These are phyloP conservation scores for Prionchulus punctatus DNA, from an alignment of 2,888 invertebrate species.

Conservation along the genomic window DNA sequence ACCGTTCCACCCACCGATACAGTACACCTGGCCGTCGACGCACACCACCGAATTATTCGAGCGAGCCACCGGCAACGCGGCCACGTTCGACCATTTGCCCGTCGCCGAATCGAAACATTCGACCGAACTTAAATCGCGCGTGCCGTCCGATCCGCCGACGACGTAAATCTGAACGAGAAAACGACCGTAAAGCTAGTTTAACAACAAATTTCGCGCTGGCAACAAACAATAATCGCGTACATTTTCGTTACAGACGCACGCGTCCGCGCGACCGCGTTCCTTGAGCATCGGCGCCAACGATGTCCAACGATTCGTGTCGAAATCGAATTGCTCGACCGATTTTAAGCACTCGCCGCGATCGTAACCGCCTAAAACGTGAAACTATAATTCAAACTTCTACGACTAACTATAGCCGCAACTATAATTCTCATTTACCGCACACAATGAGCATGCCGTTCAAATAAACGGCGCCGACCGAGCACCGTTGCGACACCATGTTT, in stretches of 20 bases:
- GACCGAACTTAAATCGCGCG: conserved; percentile 55
- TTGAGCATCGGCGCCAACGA: conserved; percentile 52
- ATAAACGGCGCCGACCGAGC: conserved; percentile 58
- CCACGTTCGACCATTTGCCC: conserved; percentile 39
- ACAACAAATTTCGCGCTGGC: neutral
- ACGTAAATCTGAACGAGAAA: conserved; percentile 35
- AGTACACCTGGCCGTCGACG: conserved; percentile 47
- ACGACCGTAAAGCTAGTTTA: neutral
- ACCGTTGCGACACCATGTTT: conserved; percentile 51
- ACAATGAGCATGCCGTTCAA: conserved; percentile 54
- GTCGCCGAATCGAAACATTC: conserved; percentile 46
- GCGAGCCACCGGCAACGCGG: conserved; percentile 34
- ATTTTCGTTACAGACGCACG: conserved; percentile 49
- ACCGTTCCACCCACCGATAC: conserved; percentile 64
- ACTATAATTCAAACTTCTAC: too few species aligned
- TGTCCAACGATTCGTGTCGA: conserved; percentile 52
- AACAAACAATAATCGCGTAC: too few species aligned
- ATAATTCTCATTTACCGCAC: conserved; percentile 56
- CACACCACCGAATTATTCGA: neutral
- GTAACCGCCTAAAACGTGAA: conserved; percentile 48
- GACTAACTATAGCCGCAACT: too few species aligned
- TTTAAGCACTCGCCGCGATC: conserved; percentile 65
- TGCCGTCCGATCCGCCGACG: conserved; percentile 62
- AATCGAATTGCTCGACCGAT: conserved; percentile 56
- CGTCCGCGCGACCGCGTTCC: conserved; percentile 60